Evolutionary conservation across 2,888 invertebrate species (phyloP), one percentile per base, ranked within the genome.

Genomic region (Laspeyria flexula): DNA sequence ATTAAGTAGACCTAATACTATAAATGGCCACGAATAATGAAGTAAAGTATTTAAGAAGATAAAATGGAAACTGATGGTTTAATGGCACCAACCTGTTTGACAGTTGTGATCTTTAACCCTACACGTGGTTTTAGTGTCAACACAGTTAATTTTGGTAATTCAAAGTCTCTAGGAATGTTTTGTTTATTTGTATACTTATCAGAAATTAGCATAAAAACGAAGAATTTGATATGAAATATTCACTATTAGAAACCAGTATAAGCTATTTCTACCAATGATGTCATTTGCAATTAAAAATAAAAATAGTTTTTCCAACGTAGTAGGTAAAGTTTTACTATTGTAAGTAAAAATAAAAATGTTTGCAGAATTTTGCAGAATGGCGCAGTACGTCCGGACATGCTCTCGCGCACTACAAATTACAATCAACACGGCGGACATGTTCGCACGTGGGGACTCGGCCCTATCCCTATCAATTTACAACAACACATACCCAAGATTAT

Each of bases 371-470:
- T 75, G 73, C 79, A 86, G 87, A 88, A 84, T 85, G 75, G 51
- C 55, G 65, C 78, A 31, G 52, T 48, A 41, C 61, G 72, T 56
- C 58, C 47, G 77, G 77, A 82, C 86, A 83, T 80, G 84, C 85
- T 75, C 85, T 78, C 66, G 88, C 85, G 86, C 85, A 80, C 91
- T 83, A 92, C 92, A 92, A 92, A 90, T 92, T 90, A 90, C 92
- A 90, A 92, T 92, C 92, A 92, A 91, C 90, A 87, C 81, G 76
- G 73, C 84, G 75, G 80, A 80, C 88, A 81, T 85, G 90, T 89
- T 82, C 82, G 86, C 89, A 88, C 90, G 89, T 90, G 88, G 85
- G 72, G 81, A 84, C n/a, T n/a, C 81, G 75, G 76, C 78, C 74
- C 79, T 79, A 78, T 79, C 73, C 79, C 86, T 89, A 91, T 89